Conservation (phyloP, 1,140 invertebrate genomes). For the Drosophila malerkotliana region DNA sequence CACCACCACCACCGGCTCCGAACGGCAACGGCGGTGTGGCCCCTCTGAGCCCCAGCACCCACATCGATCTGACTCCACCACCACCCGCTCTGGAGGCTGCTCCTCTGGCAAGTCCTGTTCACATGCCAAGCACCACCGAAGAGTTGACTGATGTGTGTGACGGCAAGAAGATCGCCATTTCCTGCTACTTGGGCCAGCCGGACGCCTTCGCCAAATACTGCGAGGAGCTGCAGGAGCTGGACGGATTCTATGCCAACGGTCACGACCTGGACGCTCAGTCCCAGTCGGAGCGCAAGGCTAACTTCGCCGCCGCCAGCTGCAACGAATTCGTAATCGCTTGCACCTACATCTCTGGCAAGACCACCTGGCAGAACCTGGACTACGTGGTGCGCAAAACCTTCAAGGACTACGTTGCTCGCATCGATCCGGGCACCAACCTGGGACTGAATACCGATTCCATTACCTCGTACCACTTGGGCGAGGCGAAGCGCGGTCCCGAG, state of each 20-base stretch:
- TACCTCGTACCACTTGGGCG: constrained; percentile 95
- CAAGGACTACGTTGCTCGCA: constrained; percentile 96
- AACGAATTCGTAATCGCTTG: constrained; percentile 92
- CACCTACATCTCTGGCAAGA: constrained; percentile 95
- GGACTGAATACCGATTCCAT: constrained; percentile 95
- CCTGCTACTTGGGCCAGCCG: constrained; percentile 92
- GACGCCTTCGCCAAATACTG: constrained; percentile 90
- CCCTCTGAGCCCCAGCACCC: constrained; percentile 74
- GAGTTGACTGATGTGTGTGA: constrained; percentile 91
- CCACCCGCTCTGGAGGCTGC: constrained; percentile 72
- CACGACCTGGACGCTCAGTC: constrained; percentile 83
- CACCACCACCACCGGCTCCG: constrained; percentile 74
- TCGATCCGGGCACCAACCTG: constrained; percentile 96
- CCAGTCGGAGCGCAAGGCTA: constrained; percentile 79
- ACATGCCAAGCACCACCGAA: constrained; percentile 85
- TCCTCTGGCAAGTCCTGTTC: constrained; percentile 69
- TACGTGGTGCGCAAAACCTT: constrained; percentile 95
- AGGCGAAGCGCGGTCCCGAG: constrained; percentile 90
- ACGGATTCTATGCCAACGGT: constrained; percentile 83
- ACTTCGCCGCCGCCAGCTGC: constrained; percentile 76
- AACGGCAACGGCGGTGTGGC: constrained; percentile 33
- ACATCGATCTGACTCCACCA: constrained; percentile 81
- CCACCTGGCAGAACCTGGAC: constrained; percentile 97
- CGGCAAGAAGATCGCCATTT: constrained; percentile 93
- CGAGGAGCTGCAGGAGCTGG: constrained; percentile 87